These are phyloP conservation scores for Meriones unguiculatus DNA, from an alignment of 2,113 vertebrate genomes.

Conservation along the genomic window DNA sequence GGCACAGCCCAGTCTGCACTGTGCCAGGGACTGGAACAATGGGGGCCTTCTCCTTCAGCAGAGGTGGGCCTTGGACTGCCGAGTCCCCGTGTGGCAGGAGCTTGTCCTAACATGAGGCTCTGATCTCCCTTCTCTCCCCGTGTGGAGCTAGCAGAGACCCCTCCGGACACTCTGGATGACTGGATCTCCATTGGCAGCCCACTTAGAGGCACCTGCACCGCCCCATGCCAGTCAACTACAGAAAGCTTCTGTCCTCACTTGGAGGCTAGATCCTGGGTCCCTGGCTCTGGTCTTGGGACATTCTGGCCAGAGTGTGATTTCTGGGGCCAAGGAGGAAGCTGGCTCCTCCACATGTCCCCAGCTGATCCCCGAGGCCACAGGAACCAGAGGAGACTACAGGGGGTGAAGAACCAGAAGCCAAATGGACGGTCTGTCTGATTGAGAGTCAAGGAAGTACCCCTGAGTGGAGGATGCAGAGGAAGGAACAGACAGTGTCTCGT, in stretches of 20 bases:
- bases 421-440: background rate
- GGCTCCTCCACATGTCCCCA: background rate
- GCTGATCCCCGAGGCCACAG: too few species aligned
- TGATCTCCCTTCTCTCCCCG: background rate
- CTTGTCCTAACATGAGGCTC: background rate
- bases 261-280: background rate
- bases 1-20: background rate
- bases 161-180: background rate
- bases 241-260: background rate
- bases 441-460: background rate
- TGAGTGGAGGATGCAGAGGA: too few species aligned
- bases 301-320: background rate
- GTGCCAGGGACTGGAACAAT: constrained; percentile 4
- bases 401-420: too few species aligned
- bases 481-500: background rate
- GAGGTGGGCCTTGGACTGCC: background rate
- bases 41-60: background rate
- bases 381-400: background rate
- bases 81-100: too few species aligned
- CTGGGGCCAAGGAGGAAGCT: background rate
- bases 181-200: background rate
- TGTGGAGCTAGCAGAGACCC: background rate
- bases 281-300: background rate
- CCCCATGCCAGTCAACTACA: background rate
- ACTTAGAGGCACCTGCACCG: background rate